A percentile compares a stretch with the other conserved stretches of the same genome.
These are phyloP conservation scores for Centropus unirufus DNA, from an alignment of 2,113 vertebrate genomes.

Conservation along the genomic window DNA sequence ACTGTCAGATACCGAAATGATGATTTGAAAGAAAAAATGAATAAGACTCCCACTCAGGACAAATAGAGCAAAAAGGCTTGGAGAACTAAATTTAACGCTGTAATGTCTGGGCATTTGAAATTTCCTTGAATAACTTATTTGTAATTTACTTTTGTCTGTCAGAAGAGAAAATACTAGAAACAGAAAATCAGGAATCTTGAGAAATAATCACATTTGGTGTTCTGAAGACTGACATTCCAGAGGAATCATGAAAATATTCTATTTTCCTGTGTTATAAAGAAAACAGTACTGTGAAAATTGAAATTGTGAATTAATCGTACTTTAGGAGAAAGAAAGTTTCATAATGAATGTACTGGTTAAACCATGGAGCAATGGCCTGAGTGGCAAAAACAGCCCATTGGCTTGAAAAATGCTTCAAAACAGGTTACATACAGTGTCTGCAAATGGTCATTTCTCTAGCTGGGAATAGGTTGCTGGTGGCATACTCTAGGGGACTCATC, in stretches of 20 bases:
- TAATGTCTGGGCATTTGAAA: background rate
- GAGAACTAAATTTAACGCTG: background rate
- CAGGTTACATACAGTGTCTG: slow-evolving; percentile 41
- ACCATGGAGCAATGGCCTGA: background rate
- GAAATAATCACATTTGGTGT: background rate
- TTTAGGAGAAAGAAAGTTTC: slow-evolving; percentile 45
- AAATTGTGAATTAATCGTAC: background rate
- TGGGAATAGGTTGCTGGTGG: slow-evolving; percentile 20
- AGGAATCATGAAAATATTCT: background rate
- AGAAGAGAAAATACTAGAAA: background rate
- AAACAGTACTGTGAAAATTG: background rate
- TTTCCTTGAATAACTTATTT: background rate
- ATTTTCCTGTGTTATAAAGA: background rate
- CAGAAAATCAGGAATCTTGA: background rate
- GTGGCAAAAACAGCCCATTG: background rate
- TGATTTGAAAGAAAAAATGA: background rate
- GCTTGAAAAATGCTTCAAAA: slow-evolving; percentile 39
- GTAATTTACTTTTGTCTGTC: background rate
- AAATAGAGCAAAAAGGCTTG: background rate
- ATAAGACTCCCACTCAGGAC: background rate
- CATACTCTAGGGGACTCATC: slow-evolving; percentile 26
- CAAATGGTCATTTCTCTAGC: slow-evolving; percentile 45
- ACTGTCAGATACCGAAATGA: slow-evolving; percentile 38
- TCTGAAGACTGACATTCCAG: background rate
- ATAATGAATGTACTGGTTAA: slow-evolving; percentile 31